Conservation (phyloP, 2,113 vertebrate genomes). For the Porphyrio hochstetteri region DNA sequence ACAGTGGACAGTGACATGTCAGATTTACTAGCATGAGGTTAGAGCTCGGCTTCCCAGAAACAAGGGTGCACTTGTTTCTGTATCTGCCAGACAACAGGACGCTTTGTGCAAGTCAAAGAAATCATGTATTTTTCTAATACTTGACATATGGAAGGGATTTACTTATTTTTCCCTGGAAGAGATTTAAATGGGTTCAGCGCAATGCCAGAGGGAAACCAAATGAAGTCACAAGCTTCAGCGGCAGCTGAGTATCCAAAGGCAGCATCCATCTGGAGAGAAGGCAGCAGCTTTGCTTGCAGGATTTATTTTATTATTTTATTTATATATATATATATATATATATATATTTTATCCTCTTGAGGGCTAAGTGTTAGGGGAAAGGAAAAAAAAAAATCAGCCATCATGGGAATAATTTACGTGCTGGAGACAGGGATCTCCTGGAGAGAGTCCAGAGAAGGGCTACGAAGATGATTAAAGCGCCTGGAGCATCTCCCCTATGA, state of each 20-base stretch:
- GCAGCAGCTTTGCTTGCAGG: not conserved
- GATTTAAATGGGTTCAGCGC: not conserved
- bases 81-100: not conserved
- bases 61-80: conserved; percentile 50
- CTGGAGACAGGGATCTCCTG: not conserved
- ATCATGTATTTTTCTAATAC: not conserved
- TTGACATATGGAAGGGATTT: conserved; percentile 42
- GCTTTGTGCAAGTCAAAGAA: conserved; percentile 24
- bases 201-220: not conserved
- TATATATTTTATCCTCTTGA: not conserved
- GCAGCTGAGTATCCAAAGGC: not conserved
- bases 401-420: not conserved
- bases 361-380: accelerated
- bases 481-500: no score
- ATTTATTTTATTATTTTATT: not conserved
- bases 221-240: not conserved
- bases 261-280: not conserved
- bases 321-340: no score
- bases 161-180: conserved; percentile 8
- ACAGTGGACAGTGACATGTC: not conserved
- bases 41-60: not conserved
- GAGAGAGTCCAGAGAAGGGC: no score
- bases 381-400: accelerated
- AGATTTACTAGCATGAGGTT: not conserved
- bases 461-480: no score